Evolutionary conservation across 1,140 invertebrate genomes (phyloP), one percentile per base, ranked within the genome.

Genomic region (Protaetia brevitarsis): DNA sequence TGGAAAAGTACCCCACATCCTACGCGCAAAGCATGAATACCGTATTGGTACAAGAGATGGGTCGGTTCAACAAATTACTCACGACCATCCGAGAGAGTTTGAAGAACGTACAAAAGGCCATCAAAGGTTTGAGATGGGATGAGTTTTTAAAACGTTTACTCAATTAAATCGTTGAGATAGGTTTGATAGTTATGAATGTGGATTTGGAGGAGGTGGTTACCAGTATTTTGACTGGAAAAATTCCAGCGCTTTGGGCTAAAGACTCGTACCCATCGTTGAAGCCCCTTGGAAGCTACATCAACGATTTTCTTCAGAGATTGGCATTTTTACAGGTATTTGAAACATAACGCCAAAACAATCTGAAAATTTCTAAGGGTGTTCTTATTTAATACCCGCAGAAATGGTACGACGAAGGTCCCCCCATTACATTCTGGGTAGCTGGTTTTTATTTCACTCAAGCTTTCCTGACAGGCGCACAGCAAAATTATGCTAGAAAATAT

Each of bases 381-480:
- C n/a, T n/a, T n/a, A n/a, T n/a, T n/a, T n/a, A n/a, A n/a, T n/a
- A n/a, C n/a, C n/a, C 69, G 23, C 73, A 94, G 87, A 83, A 87
- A 71, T 97, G 95, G 96, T 92, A 88, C 70, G 85, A 90, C 11
- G 73, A 89, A 67, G 94, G 94, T 5, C 87, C 91, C 13, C 94
- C 95, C 0, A 66, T 80, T 2, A 86, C 89, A 7, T 97, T 91
- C 79, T 98, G 96, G 96, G 79, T 98, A 28, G 94, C 95, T 0
- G 95, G 94, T 16, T 97, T 98, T 79, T 98, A 90, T 78, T 97
- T 97, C 77, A 95, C 95, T 0, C 95, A 97, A 82, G 94, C 95
- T 4, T 98, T 98, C 80, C 82, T 98, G 11, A 98, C 96, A 4
- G 95, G 94, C 23, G 92, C 89, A 13, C 88, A 94, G 71, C 95